Evolutionary conservation across 2,113 vertebrate species (phyloP).

Genomic region (Edolisoma coerulescens): DNA sequence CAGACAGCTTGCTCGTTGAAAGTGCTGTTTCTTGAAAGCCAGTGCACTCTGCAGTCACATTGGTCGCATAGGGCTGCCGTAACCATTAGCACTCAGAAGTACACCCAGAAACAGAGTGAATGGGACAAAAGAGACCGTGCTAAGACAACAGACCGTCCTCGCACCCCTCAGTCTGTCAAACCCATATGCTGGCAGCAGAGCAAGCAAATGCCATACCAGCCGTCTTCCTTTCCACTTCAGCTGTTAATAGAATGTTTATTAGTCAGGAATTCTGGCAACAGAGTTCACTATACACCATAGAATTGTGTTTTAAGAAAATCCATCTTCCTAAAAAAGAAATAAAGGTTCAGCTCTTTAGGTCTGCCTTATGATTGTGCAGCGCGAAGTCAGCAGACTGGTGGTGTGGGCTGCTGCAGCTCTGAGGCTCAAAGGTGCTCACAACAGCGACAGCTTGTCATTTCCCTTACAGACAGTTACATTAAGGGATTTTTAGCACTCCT

Average conservation of each 20-base stretch:
- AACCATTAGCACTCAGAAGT: neutral
- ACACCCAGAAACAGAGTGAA: neutral
- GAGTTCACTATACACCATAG: neutral
- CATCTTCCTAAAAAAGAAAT: neutral
- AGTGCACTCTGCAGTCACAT: neutral
- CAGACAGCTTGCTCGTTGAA: neutral
- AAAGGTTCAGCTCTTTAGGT: neutral
- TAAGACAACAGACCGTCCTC: neutral
- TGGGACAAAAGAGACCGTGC: neutral
- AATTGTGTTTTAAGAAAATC: neutral
- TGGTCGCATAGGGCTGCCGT: neutral
- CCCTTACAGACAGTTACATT: fast-evolving
- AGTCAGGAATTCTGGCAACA: neutral
- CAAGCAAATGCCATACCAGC: neutral
- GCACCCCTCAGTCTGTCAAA: neutral
- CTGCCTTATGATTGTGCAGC: neutral
- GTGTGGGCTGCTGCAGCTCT: neutral
- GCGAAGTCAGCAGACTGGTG: neutral
- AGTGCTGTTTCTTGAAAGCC: neutral
- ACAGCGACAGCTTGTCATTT: fast-evolving
- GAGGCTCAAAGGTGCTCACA: neutral
- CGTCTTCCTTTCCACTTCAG: neutral
- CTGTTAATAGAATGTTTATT: neutral
- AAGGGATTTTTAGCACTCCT: neutral
- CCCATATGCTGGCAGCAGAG: no score